Evolutionary conservation across 2,113 vertebrate species (phyloP), one percentile per base, ranked within the genome.

Genomic region (Trichomycterus rosablanca): DNA sequence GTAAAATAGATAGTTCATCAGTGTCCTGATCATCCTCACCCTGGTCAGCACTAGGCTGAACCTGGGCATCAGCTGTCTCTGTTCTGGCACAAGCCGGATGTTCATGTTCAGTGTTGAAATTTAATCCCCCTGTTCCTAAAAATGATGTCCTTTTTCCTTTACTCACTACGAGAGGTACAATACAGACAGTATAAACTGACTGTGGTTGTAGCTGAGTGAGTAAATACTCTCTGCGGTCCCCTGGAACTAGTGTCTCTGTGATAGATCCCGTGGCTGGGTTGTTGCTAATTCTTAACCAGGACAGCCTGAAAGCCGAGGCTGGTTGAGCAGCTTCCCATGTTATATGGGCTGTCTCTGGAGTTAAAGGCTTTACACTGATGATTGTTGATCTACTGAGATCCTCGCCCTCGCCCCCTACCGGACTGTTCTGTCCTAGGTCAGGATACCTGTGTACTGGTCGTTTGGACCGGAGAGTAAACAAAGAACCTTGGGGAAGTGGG

Each of bases 191-290:
- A 68, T 97, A 97, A 78, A 89, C 90, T 58, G 93, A 93, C 45
- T 86, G 89, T 37, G 92, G 93, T 40, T 91, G 90, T 70, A 97
- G 79, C 14, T 92, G 91, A 0, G 88, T 91, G 10, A 97, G 88
- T 67, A 92, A 78, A 77, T 96, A 96, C 80, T 94, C 91, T 0
- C 89, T 88, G 63, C 90, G 88, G 60, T 96, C 92, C 10, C 92
- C 94, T 60, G 89, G 88, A 61, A 97, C 94, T 46, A 96, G 75
- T 7, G 94, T 95, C 81, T 97, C 94, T 4, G 92, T 95, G 61
- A 94, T 94, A 39, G 91, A 92, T 24, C 93, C 93, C 28, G 93
- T 85, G 1, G 89, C 90, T 0, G 83, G 90, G 72, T 84, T 93
- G 73, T 87, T 92, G 30, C 92, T 92, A 51, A 96, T 76, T 56